These are phyloP conservation scores for Amphipoea lucens DNA, from an alignment of 2,888 invertebrate genomes.

Conservation along the genomic window DNA sequence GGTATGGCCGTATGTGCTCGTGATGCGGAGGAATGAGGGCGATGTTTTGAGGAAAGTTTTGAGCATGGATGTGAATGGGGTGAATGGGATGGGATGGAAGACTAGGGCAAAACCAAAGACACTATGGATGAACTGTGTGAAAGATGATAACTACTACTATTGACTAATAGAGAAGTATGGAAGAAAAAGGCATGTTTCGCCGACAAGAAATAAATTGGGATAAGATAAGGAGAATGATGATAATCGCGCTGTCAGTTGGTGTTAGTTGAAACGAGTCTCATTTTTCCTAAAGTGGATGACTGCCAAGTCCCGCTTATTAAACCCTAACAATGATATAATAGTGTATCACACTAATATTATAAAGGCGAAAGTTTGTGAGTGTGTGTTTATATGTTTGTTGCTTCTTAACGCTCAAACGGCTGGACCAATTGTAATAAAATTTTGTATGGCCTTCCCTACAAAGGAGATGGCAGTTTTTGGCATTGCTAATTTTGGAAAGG, in stretches of 20 bases:
- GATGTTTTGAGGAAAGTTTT: neutral
- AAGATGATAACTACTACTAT: no score
- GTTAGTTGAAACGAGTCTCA: neutral
- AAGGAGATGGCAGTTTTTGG: no score
- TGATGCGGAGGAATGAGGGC: neutral
- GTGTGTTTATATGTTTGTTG: no score
- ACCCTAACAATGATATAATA: neutral
- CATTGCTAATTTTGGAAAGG: no score
- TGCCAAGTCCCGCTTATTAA: neutral
- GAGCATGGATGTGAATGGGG: neutral
- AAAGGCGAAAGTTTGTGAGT: no score
- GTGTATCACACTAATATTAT: no score
- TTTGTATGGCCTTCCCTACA: no score
- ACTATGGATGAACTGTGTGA: neutral
- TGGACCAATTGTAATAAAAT: no score
- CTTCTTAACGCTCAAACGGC: no score
- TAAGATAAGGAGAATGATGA: neutral
- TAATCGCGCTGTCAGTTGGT: neutral
- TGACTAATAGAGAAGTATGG: neutral
- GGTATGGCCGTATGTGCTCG: no score
- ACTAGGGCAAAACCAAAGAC: neutral
- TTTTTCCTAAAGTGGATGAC: neutral
- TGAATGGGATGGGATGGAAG: no score
- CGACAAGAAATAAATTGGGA: neutral
- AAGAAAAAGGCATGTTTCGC: neutral